Base-by-base conservation (phyloP, 2,113 vertebrate species). In the Scophthalmus maximus region DNA sequence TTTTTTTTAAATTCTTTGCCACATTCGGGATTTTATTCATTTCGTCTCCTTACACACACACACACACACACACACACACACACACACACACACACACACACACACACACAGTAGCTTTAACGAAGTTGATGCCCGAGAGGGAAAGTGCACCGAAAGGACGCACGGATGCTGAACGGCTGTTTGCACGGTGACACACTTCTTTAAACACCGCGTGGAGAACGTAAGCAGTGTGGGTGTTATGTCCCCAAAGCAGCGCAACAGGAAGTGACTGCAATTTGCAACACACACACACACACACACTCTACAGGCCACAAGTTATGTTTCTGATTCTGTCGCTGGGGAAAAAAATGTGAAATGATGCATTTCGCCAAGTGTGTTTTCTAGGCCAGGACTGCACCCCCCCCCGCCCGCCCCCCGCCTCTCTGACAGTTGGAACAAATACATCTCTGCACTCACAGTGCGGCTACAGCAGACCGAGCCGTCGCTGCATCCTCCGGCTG, bases 161-260 rank as follows among this genome's bases (percentile, higher is more conserved):
- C n/a, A n/a, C n/a, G n/a, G n/a, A n/a, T n/a, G n/a, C n/a, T n/a
- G n/a, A n/a, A n/a, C n/a, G n/a, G n/a, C n/a, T n/a, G n/a, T n/a
- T n/a, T n/a, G n/a, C n/a, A n/a, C n/a, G n/a, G n/a, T n/a, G n/a
- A n/a, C n/a, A n/a, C n/a, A n/a, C n/a, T n/a, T n/a, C n/a, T n/a
- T n/a, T n/a, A n/a, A n/a, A n/a, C n/a, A n/a, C n/a, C n/a, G n/a
- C n/a, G n/a, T n/a, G n/a, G n/a, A n/a, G n/a, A n/a, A n/a, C n/a
- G n/a, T n/a, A n/a, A n/a, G n/a, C n/a, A n/a, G n/a, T n/a, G n/a
- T n/a, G n/a, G n/a, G n/a, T n/a, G n/a, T n/a, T n/a, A n/a, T n/a
- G n/a, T n/a, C n/a, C n/a, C n/a, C n/a, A n/a, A 84, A 86, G 52
- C 80, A 84, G 87, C 79, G 26, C 81, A 84, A 73, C 58, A 65